These are phyloP conservation scores for Liopterus haemorrhoidalis DNA, from an alignment of 2,888 invertebrate species.

Conservation along the genomic window DNA sequence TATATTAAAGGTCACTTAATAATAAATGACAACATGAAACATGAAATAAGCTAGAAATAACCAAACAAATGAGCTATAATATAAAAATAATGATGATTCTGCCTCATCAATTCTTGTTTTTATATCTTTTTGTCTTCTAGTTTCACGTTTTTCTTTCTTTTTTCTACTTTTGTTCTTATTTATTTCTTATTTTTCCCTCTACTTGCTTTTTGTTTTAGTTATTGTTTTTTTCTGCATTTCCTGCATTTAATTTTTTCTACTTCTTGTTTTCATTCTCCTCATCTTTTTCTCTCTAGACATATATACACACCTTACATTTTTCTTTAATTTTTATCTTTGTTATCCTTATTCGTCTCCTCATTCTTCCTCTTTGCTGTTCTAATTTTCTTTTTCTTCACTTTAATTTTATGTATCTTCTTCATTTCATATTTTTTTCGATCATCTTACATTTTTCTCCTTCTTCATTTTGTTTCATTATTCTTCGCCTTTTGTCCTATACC, in stretches of 20 bases:
- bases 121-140: slow-evolving; percentile 4
- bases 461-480: too few relatives aligned
- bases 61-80: too few relatives aligned
- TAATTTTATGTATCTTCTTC: too few relatives aligned
- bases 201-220: not conserved
- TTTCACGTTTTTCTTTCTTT: slow-evolving; percentile 7
- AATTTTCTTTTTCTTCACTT: not conserved
- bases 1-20: too few relatives aligned
- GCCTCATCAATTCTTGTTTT: too few relatives aligned
- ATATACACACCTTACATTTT: not conserved
- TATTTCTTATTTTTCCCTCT: slow-evolving; percentile 8
- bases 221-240: slow-evolving; percentile 4
- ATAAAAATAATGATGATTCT: too few relatives aligned
- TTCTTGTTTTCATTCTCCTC: not conserved
- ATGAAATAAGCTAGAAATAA: too few relatives aligned
- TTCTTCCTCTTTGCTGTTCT: not conserved
- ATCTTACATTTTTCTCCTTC: too few relatives aligned
- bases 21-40: too few relatives aligned
- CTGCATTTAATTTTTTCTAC: not conserved
- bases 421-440: too few relatives aligned
- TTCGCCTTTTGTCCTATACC: too few relatives aligned
- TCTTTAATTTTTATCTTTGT: not conserved
- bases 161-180: slow-evolving; percentile 14
- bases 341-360: not conserved
- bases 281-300: not conserved